A percentile compares a stretch with the other conserved stretches of the same genome.
These are phyloP conservation scores for Crioceris asparagi DNA, from an alignment of 2,888 invertebrate species.

Conservation along the genomic window DNA sequence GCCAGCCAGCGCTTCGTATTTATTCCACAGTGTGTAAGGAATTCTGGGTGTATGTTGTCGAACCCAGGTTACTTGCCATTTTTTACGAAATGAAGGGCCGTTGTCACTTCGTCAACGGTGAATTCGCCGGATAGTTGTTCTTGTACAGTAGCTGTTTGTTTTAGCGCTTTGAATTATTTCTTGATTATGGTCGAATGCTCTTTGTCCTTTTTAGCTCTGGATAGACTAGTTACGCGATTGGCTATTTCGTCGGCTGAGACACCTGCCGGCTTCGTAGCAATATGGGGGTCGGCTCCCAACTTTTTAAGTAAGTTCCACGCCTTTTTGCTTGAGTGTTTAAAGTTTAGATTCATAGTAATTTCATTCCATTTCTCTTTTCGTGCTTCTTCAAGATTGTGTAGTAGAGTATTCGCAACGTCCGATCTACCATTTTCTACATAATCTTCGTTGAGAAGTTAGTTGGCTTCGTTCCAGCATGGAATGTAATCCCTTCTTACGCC, in stretches of 20 bases:
- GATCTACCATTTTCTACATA: constrained; percentile 5
- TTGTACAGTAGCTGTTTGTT: background rate
- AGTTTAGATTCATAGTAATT: constrained; percentile 3
- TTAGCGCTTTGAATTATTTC: constrained; percentile 6
- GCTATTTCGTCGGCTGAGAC: constrained; percentile 1
- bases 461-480: constrained; percentile 5
- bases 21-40: no score
- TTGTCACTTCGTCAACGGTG: background rate
- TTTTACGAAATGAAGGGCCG: background rate
- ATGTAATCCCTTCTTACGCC: constrained; percentile 2
- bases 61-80: background rate
- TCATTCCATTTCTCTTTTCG: constrained; percentile 6
- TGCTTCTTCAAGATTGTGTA: constrained; percentile 8
- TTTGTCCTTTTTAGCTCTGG: constrained; percentile 8
- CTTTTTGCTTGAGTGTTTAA: constrained; percentile 6
- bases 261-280: no score
- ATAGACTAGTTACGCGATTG: constrained; percentile 8
- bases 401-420: constrained; percentile 9
- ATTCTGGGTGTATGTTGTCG: no score
- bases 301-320: constrained; percentile 5
- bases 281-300: background rate
- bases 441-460: constrained; percentile 2
- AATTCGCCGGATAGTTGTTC: background rate
- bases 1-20: constrained; percentile 3
- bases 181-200: constrained; percentile 9